A percentile compares a stretch with the other conserved stretches of the same genome.
phyloP scores from a whole-genome alignment of 2,797 vertebrate species.

The Ispidina picta region DNA sequence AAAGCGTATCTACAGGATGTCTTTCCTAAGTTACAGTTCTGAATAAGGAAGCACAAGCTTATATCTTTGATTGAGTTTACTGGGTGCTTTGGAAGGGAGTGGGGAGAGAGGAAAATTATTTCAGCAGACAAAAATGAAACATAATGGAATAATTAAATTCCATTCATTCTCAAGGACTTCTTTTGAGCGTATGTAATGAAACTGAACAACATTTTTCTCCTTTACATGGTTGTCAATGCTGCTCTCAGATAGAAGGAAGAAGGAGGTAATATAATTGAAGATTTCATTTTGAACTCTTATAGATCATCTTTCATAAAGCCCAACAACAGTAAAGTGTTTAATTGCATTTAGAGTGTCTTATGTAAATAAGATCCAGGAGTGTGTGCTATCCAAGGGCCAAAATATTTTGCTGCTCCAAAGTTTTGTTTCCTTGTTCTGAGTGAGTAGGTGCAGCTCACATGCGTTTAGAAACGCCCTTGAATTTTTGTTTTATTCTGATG shows the following conservation, averaged over 20 bases:
- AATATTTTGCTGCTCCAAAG: conserved; percentile 21
- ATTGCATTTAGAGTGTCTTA: background rate
- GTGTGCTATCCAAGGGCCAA: background rate
- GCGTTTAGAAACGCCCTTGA: background rate
- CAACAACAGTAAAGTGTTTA: background rate
- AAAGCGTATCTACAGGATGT: background rate
- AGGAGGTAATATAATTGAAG: background rate
- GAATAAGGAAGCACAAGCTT: background rate
- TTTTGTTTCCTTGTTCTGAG: background rate
- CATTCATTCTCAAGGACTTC: background rate
- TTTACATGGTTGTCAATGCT: background rate
- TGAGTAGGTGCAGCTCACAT: background rate
- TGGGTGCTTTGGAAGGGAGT: background rate
- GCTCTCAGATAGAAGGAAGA: background rate
- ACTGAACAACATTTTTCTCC: background rate
- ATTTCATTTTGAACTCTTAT: conserved; percentile 25
- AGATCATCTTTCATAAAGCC: conserved; percentile 9
- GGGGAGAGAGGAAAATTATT: background rate
- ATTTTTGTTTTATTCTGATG: conserved; percentile 36
- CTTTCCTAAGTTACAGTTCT: background rate
- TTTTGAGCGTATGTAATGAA: background rate
- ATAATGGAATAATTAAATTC: background rate
- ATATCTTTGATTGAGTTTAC: background rate
- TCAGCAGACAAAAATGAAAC: background rate
- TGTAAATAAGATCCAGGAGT: conserved; percentile 12